These are phyloP conservation scores for Smutsia temminckii DNA, from an alignment of 2,797 vertebrate species.

Conservation along the genomic window DNA sequence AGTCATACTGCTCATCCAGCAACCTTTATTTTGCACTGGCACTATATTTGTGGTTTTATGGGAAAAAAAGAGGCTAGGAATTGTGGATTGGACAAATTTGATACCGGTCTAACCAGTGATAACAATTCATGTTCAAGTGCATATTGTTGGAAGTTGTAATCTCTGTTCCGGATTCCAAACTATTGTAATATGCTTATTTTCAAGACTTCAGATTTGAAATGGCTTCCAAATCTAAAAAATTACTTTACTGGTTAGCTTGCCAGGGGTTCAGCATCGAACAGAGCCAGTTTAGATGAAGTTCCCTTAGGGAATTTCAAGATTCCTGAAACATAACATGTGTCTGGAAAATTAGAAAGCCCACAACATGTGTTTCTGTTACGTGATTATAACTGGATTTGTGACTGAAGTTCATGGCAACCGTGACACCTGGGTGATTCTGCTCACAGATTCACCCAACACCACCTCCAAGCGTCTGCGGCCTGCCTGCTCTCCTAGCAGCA, in stretches of 20 bases:
- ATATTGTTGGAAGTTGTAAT: constrained; percentile 69
- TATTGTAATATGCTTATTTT: constrained; percentile 75
- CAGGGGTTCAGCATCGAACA: constrained; percentile 76
- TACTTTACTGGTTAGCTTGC: constrained; percentile 22
- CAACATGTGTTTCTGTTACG: background rate
- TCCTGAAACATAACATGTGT: constrained; percentile 37
- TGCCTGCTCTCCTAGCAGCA: background rate
- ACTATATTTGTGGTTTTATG: constrained; percentile 66
- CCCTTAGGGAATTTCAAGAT: constrained; percentile 8
- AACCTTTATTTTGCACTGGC: constrained; percentile 65
- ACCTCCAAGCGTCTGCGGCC: accelerated
- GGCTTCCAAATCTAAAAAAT: constrained; percentile 62
- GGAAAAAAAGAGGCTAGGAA: constrained; percentile 50
- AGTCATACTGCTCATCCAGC: constrained; percentile 51
- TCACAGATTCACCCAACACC: background rate
- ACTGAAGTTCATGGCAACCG: background rate
- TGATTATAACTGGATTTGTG: background rate
- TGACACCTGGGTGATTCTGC: background rate
- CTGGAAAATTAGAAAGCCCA: background rate
- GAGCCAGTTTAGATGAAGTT: constrained; percentile 31
- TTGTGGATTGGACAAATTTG: constrained; percentile 62
- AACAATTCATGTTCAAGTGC: constrained; percentile 64
- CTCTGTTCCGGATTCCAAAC: constrained; percentile 62
- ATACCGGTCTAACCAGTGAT: constrained; percentile 57
- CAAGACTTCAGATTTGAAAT: constrained; percentile 77